These are phyloP conservation scores for Dicycla oo DNA, from an alignment of 2,888 invertebrate species.

Conservation along the genomic window DNA sequence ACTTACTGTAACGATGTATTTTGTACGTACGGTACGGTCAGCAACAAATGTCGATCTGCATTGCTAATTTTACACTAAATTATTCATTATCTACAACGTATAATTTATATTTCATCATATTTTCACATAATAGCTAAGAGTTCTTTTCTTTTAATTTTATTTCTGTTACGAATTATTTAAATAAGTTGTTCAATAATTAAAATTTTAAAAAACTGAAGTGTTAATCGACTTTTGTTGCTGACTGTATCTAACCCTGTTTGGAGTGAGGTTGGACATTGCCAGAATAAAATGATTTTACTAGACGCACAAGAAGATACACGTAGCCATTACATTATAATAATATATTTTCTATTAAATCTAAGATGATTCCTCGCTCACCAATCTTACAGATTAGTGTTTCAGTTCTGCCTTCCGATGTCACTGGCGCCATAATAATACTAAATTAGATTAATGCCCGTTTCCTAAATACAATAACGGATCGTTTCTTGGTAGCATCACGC, in stretches of 20 bases:
- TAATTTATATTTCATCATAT: too few relatives aligned
- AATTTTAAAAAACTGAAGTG: not conserved
- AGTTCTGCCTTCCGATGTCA: constrained; percentile 31
- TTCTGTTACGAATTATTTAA: not conserved
- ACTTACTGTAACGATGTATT: not conserved
- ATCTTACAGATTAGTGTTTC: constrained; percentile 16
- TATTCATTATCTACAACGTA: not conserved
- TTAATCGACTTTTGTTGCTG: not conserved
- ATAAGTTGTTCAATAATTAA: not conserved
- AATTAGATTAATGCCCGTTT: not conserved
- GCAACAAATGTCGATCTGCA: not conserved
- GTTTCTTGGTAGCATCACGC: constrained; percentile 1
- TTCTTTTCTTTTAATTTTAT: too few relatives aligned
- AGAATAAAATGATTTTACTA: not conserved
- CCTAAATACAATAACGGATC: constrained; percentile 2
- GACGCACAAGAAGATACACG: not conserved
- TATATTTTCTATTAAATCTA: not conserved
- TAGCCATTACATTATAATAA: constrained; percentile 2
- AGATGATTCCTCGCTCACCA: constrained; percentile 4
- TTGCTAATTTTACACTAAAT: not conserved
- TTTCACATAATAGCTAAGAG: too few relatives aligned
- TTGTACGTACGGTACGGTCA: not conserved
- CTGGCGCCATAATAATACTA: constrained; percentile 14
- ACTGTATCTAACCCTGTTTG: not conserved
- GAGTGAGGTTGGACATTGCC: not conserved